Evolutionary conservation across 2,113 vertebrate species (phyloP), one percentile per base, ranked within the genome.

Genomic region (Eulemur macaco): DNA sequence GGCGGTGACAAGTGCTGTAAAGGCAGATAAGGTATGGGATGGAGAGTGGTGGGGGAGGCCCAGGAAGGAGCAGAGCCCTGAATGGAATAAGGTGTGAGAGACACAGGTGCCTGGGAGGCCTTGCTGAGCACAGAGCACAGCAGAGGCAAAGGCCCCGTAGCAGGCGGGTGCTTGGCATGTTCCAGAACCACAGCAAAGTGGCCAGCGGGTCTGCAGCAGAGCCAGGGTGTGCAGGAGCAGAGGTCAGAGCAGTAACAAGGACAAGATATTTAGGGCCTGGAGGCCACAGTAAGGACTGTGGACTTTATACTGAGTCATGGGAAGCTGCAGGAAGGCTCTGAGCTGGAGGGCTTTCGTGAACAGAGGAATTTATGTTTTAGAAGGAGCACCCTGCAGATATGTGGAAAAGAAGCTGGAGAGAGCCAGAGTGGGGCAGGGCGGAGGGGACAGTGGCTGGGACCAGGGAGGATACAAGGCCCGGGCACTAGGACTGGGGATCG

Each of bases 401-500:
- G 6, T 45, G n/a, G 47, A 7, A 52, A 31, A 42, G 34, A 31
- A n/a, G 27, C 56, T 39, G 1, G 2, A 25, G 84, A 54, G 64
- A 25, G 68, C 25, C 20, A 29, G 42, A 17, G 23, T 14, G 8
- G 56, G 50, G 1, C 54, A 42, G 52, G 11, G 20, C 6, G 0
- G 31, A 18, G 71, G n/a, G 14, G 13, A 23, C 45, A 0, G 0
- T n/a, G 37, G 21, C 42, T 14, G 31, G 10, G 50, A 21, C 1
- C 0, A 42, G 18, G 27, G 20, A n/a, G 54, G n/a, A 14, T 71
- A n/a, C 34, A 18, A 60, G 60, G 39, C 80, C 14, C 5, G 17
- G 64, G 37, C 52, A 29, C 56, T 54, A 88, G 93, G 25, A 82
- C 94, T 56, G 73, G 71, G 94, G 98, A 96, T 97, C 95, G 73